Base-by-base conservation (phyloP, 2,797 vertebrate genomes). In the Sternarchorhynchus goeldii region DNA sequence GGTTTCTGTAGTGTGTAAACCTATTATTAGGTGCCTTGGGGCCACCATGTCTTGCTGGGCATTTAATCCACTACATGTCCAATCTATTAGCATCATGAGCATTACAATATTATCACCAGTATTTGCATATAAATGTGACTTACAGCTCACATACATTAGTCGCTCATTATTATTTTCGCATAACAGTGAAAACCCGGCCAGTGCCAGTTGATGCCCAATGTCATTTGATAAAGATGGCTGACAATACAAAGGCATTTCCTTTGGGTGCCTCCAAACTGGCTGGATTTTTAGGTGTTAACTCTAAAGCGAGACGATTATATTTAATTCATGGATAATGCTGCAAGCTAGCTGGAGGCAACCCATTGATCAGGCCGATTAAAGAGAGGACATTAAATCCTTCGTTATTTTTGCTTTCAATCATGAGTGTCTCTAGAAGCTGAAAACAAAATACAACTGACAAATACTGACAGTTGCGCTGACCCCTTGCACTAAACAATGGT, bases 351-450 rank as follows among this genome's bases (percentile, higher is more conserved):
- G 75, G 57, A 81, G 78, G 81, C 65, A 32, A 80, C 75, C 75
- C 78, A 81, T 77, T 77, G 83, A 85, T 85, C 81, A 81, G 69
- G 76, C 31, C 67, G 78, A 85, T 85, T 77, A 82, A 32, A 71
- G 71, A 6, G 20, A 65, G 67, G 63, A 78, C 83, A 82, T 82
- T 80, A 67, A 78, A 78, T 60, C 65, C 68, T 69, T 76, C 78
- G 67, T 84, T 80, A 77, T 75, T 80, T 78, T 59, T 53, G 62
- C 41, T 65, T 57, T 63, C 58, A 39, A 58, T 67, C 71, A 78
- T 41, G 25, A 72, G 69, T 36, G 50, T 70, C 78, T 84, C 63
- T 21, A 56, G 45, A 56, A 55, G 73, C 68, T 59, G 50, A 56
- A 73, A 64, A 78, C 71, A 56, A 73, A 63, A 74, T 55, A n/a